Conservation (phyloP, 1,140 invertebrate genomes). For the Coenobita brevimanus region DNA sequence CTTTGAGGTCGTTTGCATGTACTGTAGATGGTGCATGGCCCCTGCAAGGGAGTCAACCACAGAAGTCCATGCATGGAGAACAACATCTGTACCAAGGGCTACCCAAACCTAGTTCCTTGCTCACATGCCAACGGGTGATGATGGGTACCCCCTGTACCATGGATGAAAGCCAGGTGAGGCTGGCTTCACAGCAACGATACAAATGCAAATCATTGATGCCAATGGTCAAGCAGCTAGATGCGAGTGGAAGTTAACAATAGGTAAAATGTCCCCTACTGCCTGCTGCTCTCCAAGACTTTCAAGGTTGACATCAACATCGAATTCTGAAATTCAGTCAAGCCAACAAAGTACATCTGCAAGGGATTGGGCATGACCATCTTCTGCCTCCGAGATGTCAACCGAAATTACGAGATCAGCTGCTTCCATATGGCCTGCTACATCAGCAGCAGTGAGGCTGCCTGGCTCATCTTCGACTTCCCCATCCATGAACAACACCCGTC, state of each 20-base stretch:
- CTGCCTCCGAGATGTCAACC: too few species aligned
- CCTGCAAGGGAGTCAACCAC: constrained; percentile 56
- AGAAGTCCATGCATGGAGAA: constrained; percentile 64
- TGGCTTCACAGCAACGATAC: not conserved
- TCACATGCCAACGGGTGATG: not conserved
- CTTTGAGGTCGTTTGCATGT: constrained; percentile 2
- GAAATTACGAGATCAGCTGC: too few species aligned
- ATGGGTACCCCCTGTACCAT: constrained; percentile 2
- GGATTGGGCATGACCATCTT: too few species aligned
- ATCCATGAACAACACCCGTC: not conserved
- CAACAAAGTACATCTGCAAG: too few species aligned
- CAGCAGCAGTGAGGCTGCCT: too few species aligned
- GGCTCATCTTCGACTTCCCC: too few species aligned
- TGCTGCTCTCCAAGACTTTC: constrained; percentile 7
- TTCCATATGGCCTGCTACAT: too few species aligned
- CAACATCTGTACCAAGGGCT: too few species aligned
- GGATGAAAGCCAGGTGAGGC: not conserved
- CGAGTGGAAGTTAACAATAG: not conserved
- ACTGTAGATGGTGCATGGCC: constrained; percentile 68
- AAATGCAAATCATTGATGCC: too few species aligned
- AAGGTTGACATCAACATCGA: too few species aligned
- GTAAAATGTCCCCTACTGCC: not conserved
- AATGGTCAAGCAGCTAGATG: too few species aligned
- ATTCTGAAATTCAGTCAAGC: too few species aligned
- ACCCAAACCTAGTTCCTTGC: not conserved